Conservation (phyloP, 2,888 invertebrate species). For the Patella ulyssiponensis region DNA sequence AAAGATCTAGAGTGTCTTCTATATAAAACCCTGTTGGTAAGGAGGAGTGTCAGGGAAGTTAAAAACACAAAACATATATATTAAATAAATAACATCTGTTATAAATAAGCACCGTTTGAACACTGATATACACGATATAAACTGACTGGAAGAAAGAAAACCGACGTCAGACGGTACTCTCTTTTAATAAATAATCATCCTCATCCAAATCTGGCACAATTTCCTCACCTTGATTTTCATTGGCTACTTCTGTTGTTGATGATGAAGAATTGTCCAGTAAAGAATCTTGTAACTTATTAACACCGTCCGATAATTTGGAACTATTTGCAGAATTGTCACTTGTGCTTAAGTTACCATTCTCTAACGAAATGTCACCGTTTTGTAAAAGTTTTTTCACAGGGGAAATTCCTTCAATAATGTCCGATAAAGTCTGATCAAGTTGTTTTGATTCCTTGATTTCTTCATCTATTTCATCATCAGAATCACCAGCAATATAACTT, state of each 20-base stretch:
- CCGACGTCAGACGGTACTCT: conserved; percentile 20
- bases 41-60: too few relatives aligned
- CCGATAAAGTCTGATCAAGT: conserved; percentile 60
- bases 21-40: too few relatives aligned
- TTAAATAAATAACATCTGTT: too few relatives aligned
- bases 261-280: neutral
- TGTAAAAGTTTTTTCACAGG: conserved; percentile 13
- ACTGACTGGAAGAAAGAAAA: too few relatives aligned
- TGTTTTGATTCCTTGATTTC: conserved; percentile 62
- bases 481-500: conserved; percentile 47
- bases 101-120: too few relatives aligned
- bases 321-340: neutral
- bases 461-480: conserved; percentile 53
- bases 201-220: neutral
- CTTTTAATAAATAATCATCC: conserved; percentile 24
- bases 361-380: conserved; percentile 12
- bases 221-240: conserved; percentile 9
- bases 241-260: neutral
- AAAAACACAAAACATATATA: too few relatives aligned
- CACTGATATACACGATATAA: too few relatives aligned
- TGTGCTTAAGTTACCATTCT: neutral
- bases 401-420: conserved; percentile 59
- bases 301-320: neutral
- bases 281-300: conserved; percentile 8
- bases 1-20: too few relatives aligned